These are phyloP conservation scores for Campoletis sonorensis DNA, from an alignment of 1,140 invertebrate genomes.

Conservation along the genomic window DNA sequence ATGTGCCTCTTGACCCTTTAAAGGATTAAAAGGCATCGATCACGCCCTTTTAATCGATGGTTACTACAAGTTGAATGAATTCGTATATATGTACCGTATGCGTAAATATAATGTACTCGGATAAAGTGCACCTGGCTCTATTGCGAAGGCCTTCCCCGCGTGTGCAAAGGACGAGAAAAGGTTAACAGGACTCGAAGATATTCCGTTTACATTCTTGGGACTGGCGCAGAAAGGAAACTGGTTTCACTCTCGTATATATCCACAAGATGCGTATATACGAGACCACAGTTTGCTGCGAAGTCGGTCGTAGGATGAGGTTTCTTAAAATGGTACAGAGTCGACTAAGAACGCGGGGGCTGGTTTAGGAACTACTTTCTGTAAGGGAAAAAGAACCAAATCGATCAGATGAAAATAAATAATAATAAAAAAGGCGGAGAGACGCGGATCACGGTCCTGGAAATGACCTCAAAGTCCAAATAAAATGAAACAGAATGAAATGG, in stretches of 20 bases:
- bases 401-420: no score
- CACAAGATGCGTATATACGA: constrained; percentile 34
- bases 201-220: constrained; percentile 69
- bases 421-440: no score
- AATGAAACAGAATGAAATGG: no score
- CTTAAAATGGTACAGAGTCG: no score
- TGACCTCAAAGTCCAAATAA: no score
- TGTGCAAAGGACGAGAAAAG: constrained; percentile 63
- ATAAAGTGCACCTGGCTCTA: constrained; percentile 28
- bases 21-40: not conserved
- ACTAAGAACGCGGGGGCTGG: no score
- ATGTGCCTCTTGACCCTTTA: no score
- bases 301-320: not conserved
- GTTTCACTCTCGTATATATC: constrained; percentile 62
- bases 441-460: no score
- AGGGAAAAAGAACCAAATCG: no score
- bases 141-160: constrained; percentile 35
- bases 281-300: constrained; percentile 13
- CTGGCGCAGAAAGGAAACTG: constrained; percentile 58
- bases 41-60: not conserved
- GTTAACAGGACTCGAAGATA: constrained; percentile 69
- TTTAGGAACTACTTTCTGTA: no score
- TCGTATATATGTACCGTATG: no score
- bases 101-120: not conserved
- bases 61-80: not conserved